Evolutionary conservation across 37 sponge, comb jelly and placozoan genomes (phyloP), one percentile per base, ranked within the genome.

Genomic region (Aplysina aerophoba): DNA sequence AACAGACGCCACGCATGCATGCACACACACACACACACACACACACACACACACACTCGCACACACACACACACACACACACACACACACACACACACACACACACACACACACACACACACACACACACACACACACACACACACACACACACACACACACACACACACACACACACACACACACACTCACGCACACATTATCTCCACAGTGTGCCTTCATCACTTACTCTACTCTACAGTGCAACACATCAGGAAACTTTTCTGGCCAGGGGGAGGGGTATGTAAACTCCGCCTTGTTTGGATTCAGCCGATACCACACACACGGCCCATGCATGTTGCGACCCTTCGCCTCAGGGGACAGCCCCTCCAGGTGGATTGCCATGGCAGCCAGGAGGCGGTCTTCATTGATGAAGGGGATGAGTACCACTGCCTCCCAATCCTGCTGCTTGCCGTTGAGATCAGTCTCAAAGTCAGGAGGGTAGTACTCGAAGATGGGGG

Each of bases 391-490:
- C 56, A 94, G 54, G 22, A 94, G 81, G 25, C 79, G 63, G 5
- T 69, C 73, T 85, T 94, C 94, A 39, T 98, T 94, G 44, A 98
- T 98, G 79, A 98, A 98, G 35, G 97, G 97, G 58, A 98, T 96
- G 34, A 96, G 89, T n/a, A 96, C 95, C 24, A 98, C 95, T 5
- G 97, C 96, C 80, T 98, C 99, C 97, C 97, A 98, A 30, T 96
- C 97, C 31, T 96, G 93, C 72, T 89, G 84, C 69, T 98, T 98
- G n/a, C 97, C 99, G 57, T 98, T 98, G 57, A 98, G 90, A 82
- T 98, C 99, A 33, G 95, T 93, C 55, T 91, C 83, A 73, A 98
- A 98, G 44, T 87, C 81, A n/a, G 81, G 50, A 5, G 99, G 97
- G 56, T 98, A 98, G 90, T 91, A 96, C 54, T 91, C 91, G 33